Percentiles rank a stretch among this genome's conserved stretches.
These are phyloP conservation scores for Glomeris marginata DNA, from an alignment of 2,888 invertebrate species.

Conservation along the genomic window DNA sequence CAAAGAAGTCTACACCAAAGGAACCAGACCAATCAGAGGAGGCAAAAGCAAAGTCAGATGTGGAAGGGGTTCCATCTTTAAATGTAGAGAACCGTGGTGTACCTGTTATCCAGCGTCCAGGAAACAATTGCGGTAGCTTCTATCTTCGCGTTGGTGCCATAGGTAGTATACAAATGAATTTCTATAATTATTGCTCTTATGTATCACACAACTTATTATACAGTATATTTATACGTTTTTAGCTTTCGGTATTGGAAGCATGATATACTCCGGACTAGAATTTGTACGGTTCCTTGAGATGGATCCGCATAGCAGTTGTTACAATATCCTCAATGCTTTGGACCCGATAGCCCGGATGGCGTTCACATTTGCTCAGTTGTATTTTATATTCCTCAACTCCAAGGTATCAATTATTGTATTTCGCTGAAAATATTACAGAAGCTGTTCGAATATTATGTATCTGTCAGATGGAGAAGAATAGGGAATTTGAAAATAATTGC, in stretches of 20 bases:
- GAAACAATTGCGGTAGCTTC: constrained; percentile 14
- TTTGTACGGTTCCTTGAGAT: constrained; percentile 29
- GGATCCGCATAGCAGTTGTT: constrained; percentile 24
- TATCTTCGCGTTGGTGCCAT: constrained; percentile 16
- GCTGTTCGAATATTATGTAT: too few relatives aligned
- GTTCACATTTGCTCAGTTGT: constrained; percentile 32
- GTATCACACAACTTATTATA: background rate
- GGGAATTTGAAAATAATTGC: too few relatives aligned
- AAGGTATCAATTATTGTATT: constrained; percentile 25
- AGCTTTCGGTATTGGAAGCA: constrained; percentile 32
- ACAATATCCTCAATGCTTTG: constrained; percentile 23
- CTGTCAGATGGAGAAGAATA: too few relatives aligned
- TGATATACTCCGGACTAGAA: constrained; percentile 30
- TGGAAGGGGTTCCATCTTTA: background rate
- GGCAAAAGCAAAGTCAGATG: background rate
- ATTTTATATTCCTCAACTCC: constrained; percentile 32
- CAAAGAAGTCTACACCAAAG: background rate
- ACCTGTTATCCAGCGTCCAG: background rate
- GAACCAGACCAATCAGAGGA: background rate
- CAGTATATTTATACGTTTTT: background rate
- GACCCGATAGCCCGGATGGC: constrained; percentile 25
- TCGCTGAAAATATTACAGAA: too few relatives aligned
- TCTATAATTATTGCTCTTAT: background rate
- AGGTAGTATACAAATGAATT: constrained; percentile 6
- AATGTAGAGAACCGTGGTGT: background rate